These are phyloP conservation scores for Lasioglossum calceatum DNA, from an alignment of 2,888 invertebrate genomes.

Conservation along the genomic window DNA sequence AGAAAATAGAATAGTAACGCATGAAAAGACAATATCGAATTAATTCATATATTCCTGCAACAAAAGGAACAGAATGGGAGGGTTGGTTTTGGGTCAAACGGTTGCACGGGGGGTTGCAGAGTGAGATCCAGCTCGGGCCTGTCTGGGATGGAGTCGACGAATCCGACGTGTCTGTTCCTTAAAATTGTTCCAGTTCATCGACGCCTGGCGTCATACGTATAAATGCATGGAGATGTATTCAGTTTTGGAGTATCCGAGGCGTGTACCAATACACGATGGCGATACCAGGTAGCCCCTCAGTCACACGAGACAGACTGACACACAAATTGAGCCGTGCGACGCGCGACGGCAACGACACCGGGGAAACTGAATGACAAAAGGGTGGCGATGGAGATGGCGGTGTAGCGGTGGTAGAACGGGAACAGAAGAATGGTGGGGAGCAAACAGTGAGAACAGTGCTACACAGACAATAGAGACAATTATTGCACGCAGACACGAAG, in stretches of 20 bases:
- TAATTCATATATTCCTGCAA: too few species aligned
- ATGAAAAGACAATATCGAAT: too few species aligned
- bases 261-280: constrained; percentile 10
- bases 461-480: constrained; percentile 72
- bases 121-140: background rate
- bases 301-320: constrained; percentile 43
- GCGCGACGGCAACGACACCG: constrained; percentile 54
- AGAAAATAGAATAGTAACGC: too few species aligned
- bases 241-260: constrained; percentile 38
- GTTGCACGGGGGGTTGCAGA: background rate
- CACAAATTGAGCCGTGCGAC: constrained; percentile 49
- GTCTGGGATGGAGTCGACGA: background rate
- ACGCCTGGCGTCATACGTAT: background rate
- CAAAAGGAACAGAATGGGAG: background rate
- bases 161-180: constrained; percentile 3
- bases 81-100: background rate
- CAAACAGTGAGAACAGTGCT: constrained; percentile 62
- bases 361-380: constrained; percentile 54
- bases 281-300: constrained; percentile 22
- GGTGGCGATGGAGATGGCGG: constrained; percentile 22
- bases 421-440: constrained; percentile 42
- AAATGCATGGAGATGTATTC: constrained; percentile 53
- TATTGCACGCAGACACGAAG: constrained; percentile 71
- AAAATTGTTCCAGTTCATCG: constrained; percentile 32
- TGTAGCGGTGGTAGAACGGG: constrained; percentile 46